Base-by-base conservation (phyloP, 2,113 vertebrate genomes). In the Ciconia stormi region DNA sequence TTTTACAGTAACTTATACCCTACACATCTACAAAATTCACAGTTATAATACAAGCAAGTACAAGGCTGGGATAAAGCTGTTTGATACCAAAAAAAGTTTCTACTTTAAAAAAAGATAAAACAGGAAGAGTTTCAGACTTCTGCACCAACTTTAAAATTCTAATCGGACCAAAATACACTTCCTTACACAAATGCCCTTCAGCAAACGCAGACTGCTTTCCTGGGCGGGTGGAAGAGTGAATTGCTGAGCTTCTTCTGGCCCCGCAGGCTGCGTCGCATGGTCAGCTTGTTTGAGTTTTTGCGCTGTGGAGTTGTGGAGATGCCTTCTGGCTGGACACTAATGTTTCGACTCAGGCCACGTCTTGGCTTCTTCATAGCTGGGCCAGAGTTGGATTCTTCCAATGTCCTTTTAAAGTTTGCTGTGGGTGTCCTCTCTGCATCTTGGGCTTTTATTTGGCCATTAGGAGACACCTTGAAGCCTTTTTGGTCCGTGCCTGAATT, bases 21-120 rank as follows among this genome's bases (percentile, higher is more conserved):
- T 98, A 98, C 95, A 98, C 94, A 97, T 95, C 98, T 98, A 98
- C 94, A 98, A 98, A 98, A 98, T 98, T 98, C 98, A 98, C 98
- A 98, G 95, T 98, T 98, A 98, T 98, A 96, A 97, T 98, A 98
- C 98, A 98, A 98, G 97, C 89, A 96, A 97, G 74, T 94, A 98
- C 94, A 92, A 98, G 96, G 98, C 93, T 29, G 97, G 85, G 83
- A 95, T 97, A 98, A 98, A 98, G 98, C 87, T 96, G 96, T 59
- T 79, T 7, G 71, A 97, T 97, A 97, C 96, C 96, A 92, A 98
- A 97, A 97, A 88, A 94, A 66, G 88, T 76, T 95, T 89, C 97
- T 97, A 97, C 91, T 93, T 97, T 56, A 53, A 82, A 95, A 92
- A 96, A 92, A 71, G 38, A 91, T 13, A 74, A 87, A 81, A 81